A percentile compares a stretch with the other conserved stretches of the same genome.
Conservation (phyloP, 2,113 vertebrate genomes). For the Cololabis saira region DNA sequence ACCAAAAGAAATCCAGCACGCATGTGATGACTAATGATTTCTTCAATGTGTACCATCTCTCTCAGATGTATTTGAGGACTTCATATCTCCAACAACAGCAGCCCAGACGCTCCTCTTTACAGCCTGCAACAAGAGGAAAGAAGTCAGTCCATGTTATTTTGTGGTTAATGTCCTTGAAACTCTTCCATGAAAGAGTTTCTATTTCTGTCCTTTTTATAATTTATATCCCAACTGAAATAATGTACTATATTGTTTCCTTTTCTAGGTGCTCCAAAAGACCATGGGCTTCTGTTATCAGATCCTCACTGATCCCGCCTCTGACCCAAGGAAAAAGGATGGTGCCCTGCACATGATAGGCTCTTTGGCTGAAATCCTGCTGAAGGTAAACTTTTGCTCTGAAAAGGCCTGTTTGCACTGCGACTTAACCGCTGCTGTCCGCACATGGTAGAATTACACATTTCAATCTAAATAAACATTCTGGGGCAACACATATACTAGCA, state of each 20-base stretch:
- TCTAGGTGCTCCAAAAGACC: conserved; percentile 95
- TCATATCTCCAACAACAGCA: conserved; percentile 97
- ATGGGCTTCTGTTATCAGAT: conserved; percentile 99
- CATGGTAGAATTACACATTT: too few relatives aligned
- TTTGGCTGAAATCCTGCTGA: conserved; percentile 96
- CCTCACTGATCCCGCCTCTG: conserved; percentile 91
- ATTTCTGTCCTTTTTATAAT: not conserved
- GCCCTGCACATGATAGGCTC: conserved; percentile 99
- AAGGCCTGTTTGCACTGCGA: too few relatives aligned
- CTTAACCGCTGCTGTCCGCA: too few relatives aligned
- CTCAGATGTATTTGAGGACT: conserved; percentile 98
- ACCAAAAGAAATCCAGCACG: not conserved
- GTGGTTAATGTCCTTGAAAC: not conserved
- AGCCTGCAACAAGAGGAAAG: conserved; percentile 98
- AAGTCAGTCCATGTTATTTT: conserved; percentile 78
- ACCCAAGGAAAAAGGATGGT: conserved; percentile 98
- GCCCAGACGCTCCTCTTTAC: conserved; percentile 98
- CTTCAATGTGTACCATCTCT: not conserved
- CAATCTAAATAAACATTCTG: too few relatives aligned
- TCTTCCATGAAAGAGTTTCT: too few relatives aligned
- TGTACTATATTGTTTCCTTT: not conserved
- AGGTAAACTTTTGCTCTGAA: conserved; percentile 77
- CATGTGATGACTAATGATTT: conserved; percentile 6
- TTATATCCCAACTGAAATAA: not conserved
- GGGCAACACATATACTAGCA: too few relatives aligned